A percentile compares a stretch with the other conserved stretches of the same genome.
Evolutionary conservation across 2,797 vertebrate species (phyloP).

Genomic region (Poeciliopsis gracilis): DNA sequence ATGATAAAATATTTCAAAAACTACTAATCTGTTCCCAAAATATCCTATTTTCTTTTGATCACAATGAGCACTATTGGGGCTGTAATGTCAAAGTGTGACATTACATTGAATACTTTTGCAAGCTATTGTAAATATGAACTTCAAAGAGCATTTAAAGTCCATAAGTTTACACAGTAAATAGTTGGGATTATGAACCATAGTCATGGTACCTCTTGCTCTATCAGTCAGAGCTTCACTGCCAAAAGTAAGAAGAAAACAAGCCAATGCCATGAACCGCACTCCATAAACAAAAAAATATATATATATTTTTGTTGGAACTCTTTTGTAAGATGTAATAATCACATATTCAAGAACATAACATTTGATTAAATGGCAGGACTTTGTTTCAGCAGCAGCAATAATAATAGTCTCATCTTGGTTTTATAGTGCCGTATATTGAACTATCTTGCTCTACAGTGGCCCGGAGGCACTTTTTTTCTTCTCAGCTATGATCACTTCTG

Average conservation of each 20-base stretch:
- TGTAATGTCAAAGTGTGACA: neutral
- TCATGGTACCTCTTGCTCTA: constrained; percentile 5
- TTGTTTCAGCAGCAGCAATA: constrained; percentile 64
- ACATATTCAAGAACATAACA: constrained; percentile 70
- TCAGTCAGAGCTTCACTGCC: constrained; percentile 53
- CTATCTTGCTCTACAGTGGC: constrained; percentile 71
- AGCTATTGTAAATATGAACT: neutral
- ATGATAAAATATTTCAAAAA: neutral
- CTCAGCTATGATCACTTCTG: constrained; percentile 73
- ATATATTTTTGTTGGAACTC: constrained; percentile 47
- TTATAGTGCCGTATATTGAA: constrained; percentile 81
- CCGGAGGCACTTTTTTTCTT: constrained; percentile 69
- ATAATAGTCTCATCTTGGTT: constrained; percentile 78
- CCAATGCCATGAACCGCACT: constrained; percentile 59
- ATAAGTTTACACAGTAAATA: neutral
- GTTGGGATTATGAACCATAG: constrained; percentile 30
- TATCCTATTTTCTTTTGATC: neutral
- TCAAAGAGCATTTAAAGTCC: neutral
- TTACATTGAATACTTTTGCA: neutral
- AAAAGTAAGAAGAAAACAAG: constrained; percentile 68
- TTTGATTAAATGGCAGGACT: constrained; percentile 74
- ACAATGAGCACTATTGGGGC: neutral
- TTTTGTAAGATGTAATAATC: constrained; percentile 77
- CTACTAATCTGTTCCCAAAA: neutral
- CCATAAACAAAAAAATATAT: constrained; percentile 53